Base-by-base conservation (phyloP, 2,888 invertebrate genomes). In the Alloplasta piceator region DNA sequence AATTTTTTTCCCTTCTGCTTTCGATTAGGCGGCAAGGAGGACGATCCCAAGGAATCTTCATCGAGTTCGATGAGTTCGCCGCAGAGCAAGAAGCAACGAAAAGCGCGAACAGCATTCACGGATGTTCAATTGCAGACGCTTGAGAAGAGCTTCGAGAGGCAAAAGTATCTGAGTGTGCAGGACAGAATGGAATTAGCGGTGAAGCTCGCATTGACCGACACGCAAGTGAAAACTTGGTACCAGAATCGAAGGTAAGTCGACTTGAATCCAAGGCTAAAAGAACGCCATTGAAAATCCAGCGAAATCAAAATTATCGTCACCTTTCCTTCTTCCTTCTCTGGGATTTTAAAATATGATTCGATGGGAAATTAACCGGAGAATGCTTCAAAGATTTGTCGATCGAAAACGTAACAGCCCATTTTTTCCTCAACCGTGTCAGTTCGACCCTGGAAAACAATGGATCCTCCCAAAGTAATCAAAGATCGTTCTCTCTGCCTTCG, bases 141-240 rank as follows among this genome's bases (percentile, higher is more conserved):
- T 90, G 99, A 99, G 93, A 98, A 98, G 93, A 98, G 97, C 85
- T 99, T 99, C 93, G 98, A 99, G 93, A 93, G 98, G 83, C 99
- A 99, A 93, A 99, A 99, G 93, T 99, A 98, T 93, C 95, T 98
- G 85, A 98, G 97, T 91, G 98, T 98, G 39, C 99, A 99, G 92
- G 99, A 99, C 92, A 94, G 99, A 85, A 98, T 99, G 98, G 99
- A 99, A 93, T 93, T 99, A 88, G 99, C 99, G 0, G 97, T 98
- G 78, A 98, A 98, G 93, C 94, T 99, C 87, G 97, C 98, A 88
- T 95, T 99, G 78, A 98, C 98, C 56, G 99, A 99, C 93, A 99
- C 99, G 68, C 99, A 99, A 94, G 99, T 99, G 92, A 99, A 99
- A 93, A 99, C 99, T 89, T 99, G 99, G 99, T 99, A 99, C 93